These are phyloP conservation scores for Chelonia mydas DNA, from an alignment of 2,797 vertebrate genomes.

Conservation along the genomic window DNA sequence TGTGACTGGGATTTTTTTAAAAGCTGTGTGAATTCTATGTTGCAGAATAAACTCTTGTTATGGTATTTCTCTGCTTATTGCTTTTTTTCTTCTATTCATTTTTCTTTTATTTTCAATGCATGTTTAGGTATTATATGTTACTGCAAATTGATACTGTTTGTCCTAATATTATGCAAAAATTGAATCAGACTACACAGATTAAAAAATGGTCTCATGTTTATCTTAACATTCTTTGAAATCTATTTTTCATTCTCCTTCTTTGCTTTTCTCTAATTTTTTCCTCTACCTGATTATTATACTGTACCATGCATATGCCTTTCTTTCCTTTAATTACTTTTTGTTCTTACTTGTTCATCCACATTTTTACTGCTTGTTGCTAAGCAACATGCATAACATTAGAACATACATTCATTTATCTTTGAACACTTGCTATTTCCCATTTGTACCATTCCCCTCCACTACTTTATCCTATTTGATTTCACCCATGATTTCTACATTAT, in stretches of 20 bases:
- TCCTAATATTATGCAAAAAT: not conserved
- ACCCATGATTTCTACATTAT: conserved; percentile 40
- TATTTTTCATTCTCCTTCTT: conserved; percentile 43
- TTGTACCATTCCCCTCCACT: conserved; percentile 37
- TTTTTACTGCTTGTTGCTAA: conserved; percentile 76
- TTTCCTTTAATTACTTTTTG: conserved; percentile 76
- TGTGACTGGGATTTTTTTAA: conserved; percentile 27
- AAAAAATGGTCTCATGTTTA: conserved; percentile 40
- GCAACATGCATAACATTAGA: conserved; percentile 73
- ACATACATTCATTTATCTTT: conserved; percentile 62
- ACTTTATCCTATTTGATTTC: conserved; percentile 37
- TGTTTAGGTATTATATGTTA: not conserved
- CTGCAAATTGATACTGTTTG: conserved; percentile 27
- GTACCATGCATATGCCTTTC: conserved; percentile 46
- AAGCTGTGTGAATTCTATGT: not conserved
- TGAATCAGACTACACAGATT: not conserved
- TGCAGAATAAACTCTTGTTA: not conserved
- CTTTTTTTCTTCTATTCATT: not conserved
- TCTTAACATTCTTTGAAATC: conserved; percentile 39
- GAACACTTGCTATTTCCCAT: conserved; percentile 40
- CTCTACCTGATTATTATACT: conserved; percentile 50
- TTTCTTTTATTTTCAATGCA: conserved; percentile 9
- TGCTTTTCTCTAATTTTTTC: conserved; percentile 46
- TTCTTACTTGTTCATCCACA: conserved; percentile 69
- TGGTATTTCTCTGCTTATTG: not conserved